phyloP scores from a whole-genome alignment of 2,888 invertebrate genomes.

The Spatulosminthurus flaviceps region DNA sequence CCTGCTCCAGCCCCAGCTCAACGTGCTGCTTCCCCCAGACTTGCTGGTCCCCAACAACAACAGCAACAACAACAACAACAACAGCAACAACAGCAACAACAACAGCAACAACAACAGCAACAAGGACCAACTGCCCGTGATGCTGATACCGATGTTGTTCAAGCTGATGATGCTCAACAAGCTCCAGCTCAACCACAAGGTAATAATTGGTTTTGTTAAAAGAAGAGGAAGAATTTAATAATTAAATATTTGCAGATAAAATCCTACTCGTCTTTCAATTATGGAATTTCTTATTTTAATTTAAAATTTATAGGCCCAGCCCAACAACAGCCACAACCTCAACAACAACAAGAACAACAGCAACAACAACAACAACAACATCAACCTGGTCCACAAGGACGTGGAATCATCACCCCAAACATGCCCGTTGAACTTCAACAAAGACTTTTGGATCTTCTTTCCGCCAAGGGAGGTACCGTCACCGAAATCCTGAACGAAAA shows the following conservation, averaged over 20 bases:
- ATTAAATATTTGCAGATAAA: constrained; percentile 23
- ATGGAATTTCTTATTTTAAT: neutral
- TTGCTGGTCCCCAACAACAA: constrained; percentile 48
- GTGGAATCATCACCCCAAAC: constrained; percentile 53
- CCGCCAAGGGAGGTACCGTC: constrained; percentile 67
- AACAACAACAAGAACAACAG: constrained; percentile 40
- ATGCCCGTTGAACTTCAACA: constrained; percentile 66
- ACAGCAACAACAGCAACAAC: constrained; percentile 51
- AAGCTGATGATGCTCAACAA: constrained; percentile 45
- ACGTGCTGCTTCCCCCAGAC: constrained; percentile 49
- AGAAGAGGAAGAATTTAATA: neutral
- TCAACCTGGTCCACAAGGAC: constrained; percentile 58
- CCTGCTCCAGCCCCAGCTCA: constrained; percentile 50
- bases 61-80: constrained; percentile 57
- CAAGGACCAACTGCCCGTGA: constrained; percentile 50
- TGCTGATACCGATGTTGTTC: constrained; percentile 54
- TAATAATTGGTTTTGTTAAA: constrained; percentile 19
- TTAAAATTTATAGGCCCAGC: constrained; percentile 28
- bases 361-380: constrained; percentile 54
- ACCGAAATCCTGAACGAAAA: constrained; percentile 67
- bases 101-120: constrained; percentile 56
- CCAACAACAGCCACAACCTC: constrained; percentile 47
- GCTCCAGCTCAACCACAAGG: constrained; percentile 36
- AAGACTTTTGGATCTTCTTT: constrained; percentile 69
- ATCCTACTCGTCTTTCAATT: neutral